Evolutionary conservation across 2,888 invertebrate genomes (phyloP), one percentile per base, ranked within the genome.

Genomic region (Eilema sororculum): DNA sequence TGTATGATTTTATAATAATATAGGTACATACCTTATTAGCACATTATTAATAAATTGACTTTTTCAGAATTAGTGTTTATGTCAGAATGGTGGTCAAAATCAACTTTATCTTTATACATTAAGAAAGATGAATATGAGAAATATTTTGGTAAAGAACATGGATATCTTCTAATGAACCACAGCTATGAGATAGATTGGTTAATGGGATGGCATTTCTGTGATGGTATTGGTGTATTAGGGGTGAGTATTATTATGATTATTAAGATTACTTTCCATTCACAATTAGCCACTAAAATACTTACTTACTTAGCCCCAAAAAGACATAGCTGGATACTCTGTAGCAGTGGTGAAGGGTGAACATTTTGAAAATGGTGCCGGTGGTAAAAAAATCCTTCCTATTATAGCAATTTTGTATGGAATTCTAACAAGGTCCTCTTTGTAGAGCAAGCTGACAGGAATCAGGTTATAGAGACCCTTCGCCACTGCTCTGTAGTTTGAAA

Each of bases 111-210:
- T 69, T 91, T 98, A 30, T 98, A 98, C 85, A 96, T 98, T 78
- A 97, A 98, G 82, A 97, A 96, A 83, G 97, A 98, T 74, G 97
- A 97, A 84, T 97, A 97, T 87, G 96, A 97, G 8, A 97, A 97
- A 85, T 97, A 96, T 90, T 97, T 96, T 90, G 99, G 98, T 30
- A 97, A 98, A 83, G 99, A 99, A 88, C 98, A 99, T 94, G 98
- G 97, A 13, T 96, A 98, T 85, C 96, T 98, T 65, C 95, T 99
- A 66, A 98, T 99, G 98, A 99, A 99, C 91, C 99, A 99, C 87
- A 97, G 97, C 58, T 99, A 98, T 91, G 99, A 99, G 95, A 97
- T 99, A 82, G 99, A 99, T 91, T 99, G 99, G 99, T 95, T 99
- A 0, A 97, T 98, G 92, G 98, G 99, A 25, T 99, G 99, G 99